Percentiles rank a stretch among this genome's conserved stretches.
phyloP scores from a whole-genome alignment of 2,113 vertebrate genomes.

The Gasterosteus nipponicus region DNA sequence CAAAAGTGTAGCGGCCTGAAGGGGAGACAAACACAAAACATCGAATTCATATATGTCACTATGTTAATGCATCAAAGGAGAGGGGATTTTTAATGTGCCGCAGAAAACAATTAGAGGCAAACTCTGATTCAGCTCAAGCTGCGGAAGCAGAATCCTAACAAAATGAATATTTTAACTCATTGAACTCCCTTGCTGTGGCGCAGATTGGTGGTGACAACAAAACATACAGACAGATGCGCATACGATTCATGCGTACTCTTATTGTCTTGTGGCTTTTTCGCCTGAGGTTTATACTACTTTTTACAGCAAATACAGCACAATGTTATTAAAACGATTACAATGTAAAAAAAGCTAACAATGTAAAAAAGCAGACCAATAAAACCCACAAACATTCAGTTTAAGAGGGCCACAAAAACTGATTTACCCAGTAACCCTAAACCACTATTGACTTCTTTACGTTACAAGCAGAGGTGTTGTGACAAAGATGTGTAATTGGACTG shows the following conservation, averaged over 20 bases:
- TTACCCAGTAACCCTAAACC: conserved; percentile 15
- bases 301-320: conserved; percentile 5
- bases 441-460: conserved; percentile 37
- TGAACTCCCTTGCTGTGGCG: conserved; percentile 37
- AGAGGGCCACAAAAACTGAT: conserved; percentile 5
- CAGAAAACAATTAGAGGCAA: conserved; percentile 35
- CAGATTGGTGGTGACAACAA: conserved; percentile 42
- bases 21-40: conserved; percentile 42
- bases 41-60: conserved; percentile 19
- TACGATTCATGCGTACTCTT: neutral
- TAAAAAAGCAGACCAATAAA: conserved; percentile 5
- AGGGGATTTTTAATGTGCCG: conserved; percentile 35
- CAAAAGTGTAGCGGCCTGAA: conserved; percentile 88
- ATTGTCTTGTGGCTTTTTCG: neutral
- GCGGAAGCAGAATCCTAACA: conserved; percentile 45
- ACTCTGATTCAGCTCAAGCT: conserved; percentile 43
- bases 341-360: conserved; percentile 10
- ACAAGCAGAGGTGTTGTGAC: conserved; percentile 44
- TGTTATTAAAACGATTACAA: conserved; percentile 13
- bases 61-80: conserved; percentile 17
- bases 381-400: conserved; percentile 10
- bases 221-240: neutral
- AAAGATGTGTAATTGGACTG: conserved; percentile 69
- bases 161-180: conserved; percentile 56
- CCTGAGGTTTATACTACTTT: neutral